These are phyloP conservation scores for Brachionus sp. DNA, from an alignment of 1,140 invertebrate species.

Conservation along the genomic window DNA sequence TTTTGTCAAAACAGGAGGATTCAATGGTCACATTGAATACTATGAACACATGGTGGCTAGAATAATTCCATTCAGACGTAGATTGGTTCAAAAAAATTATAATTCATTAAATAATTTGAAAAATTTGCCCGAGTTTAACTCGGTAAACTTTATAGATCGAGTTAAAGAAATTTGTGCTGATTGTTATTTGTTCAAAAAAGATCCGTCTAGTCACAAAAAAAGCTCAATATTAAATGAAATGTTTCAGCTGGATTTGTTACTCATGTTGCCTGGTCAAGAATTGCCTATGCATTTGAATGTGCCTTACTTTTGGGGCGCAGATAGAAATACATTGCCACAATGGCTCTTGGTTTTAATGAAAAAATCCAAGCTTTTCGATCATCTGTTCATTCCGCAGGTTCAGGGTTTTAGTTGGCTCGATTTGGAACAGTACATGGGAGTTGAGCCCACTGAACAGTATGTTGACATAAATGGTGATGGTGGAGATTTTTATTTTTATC, in stretches of 20 bases:
- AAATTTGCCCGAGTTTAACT: background rate
- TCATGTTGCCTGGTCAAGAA: conserved; percentile 37
- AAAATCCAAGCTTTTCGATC: conserved; percentile 29
- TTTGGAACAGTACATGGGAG: background rate
- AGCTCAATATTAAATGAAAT: background rate
- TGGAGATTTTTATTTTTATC: conserved; percentile 45
- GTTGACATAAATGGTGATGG: conserved; percentile 18
- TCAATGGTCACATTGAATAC: conserved; percentile 34
- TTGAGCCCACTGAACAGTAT: background rate
- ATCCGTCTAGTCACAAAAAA: background rate
- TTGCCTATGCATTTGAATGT: conserved; percentile 42
- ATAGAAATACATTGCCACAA: conserved; percentile 11
- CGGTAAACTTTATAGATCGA: background rate
- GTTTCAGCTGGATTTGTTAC: conserved; percentile 37
- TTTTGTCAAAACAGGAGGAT: conserved; percentile 40
- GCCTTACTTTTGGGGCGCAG: conserved; percentile 41
- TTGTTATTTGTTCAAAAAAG: conserved; percentile 13
- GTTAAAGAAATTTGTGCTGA: background rate
- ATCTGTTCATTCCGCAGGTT: conserved; percentile 40
- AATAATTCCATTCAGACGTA: conserved; percentile 19
- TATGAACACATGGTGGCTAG: conserved; percentile 28
- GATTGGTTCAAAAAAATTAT: conserved; percentile 24
- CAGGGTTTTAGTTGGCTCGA: conserved; percentile 39
- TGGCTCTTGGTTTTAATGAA: conserved; percentile 42
- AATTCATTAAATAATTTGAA: background rate